phyloP scores from a whole-genome alignment of 2,113 vertebrate species.

The Apeltes quadracus region DNA sequence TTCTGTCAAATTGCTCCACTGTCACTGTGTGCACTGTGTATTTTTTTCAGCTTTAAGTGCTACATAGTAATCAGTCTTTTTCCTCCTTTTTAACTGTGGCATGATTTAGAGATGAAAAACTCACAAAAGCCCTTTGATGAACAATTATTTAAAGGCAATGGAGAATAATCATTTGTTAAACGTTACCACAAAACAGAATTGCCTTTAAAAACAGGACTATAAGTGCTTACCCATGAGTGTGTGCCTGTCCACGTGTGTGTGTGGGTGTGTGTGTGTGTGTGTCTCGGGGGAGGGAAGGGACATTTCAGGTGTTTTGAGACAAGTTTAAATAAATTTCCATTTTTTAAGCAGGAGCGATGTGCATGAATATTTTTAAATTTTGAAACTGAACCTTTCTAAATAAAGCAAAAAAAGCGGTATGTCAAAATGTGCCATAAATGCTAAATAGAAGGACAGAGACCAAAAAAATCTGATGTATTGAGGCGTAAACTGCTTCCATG shows the following conservation, averaged over 20 bases:
- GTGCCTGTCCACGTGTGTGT: constrained; percentile 27
- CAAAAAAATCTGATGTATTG: constrained; percentile 20
- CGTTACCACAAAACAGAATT: constrained; percentile 25
- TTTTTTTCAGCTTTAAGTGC: constrained; percentile 7
- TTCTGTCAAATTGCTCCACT: neutral
- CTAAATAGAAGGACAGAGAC: neutral
- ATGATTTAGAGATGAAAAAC: neutral
- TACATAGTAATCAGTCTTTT: neutral
- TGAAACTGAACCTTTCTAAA: constrained; percentile 54
- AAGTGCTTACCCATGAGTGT: constrained; percentile 30
- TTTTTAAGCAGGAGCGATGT: constrained; percentile 68
- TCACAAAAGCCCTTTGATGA: constrained; percentile 1
- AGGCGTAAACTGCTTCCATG: constrained; percentile 54
- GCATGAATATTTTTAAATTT: constrained; percentile 72
- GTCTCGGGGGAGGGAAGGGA: constrained; percentile 23
- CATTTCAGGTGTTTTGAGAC: constrained; percentile 74
- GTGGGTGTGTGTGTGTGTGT: constrained; percentile 13
- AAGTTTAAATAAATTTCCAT: constrained; percentile 76
- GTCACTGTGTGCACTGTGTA: neutral
- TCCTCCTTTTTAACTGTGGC: neutral
- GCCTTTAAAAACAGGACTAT: constrained; percentile 48
- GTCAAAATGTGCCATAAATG: constrained; percentile 33
- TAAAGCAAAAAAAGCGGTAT: too few species aligned
- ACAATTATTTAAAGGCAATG: constrained; percentile 9
- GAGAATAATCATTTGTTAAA: constrained; percentile 44